Evolutionary conservation across 2,113 vertebrate genomes (phyloP).

Genomic region (Dromaius novaehollandiae): DNA sequence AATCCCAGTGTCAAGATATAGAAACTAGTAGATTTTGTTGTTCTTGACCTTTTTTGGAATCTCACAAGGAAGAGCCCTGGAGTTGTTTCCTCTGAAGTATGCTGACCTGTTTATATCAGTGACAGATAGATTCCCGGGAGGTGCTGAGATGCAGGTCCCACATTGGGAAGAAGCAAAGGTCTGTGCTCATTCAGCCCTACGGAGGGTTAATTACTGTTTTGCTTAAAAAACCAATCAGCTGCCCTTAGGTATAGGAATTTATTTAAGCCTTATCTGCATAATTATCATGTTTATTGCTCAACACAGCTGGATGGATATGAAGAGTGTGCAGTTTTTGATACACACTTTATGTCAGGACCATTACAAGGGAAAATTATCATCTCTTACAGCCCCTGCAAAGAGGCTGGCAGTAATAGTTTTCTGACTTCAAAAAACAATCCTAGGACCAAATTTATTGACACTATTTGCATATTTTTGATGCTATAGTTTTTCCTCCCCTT

Average conservation of each 20-base stretch:
- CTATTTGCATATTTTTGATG: constrained; percentile 15
- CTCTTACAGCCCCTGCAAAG: constrained; percentile 46
- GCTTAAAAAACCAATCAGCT: constrained; percentile 46
- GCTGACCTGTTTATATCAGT: background rate
- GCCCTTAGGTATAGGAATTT: constrained; percentile 64
- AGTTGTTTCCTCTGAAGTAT: constrained; percentile 12
- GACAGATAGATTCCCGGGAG: background rate
- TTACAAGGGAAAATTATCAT: constrained; percentile 54
- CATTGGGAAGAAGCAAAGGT: constrained; percentile 40
- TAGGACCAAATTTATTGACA: background rate
- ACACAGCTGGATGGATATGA: constrained; percentile 64
- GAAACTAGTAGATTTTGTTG: background rate
- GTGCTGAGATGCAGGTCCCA: background rate
- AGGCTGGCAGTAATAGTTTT: constrained; percentile 18
- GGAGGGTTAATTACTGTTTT: constrained; percentile 65
- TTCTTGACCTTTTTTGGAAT: background rate
- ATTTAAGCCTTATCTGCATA: constrained; percentile 68
- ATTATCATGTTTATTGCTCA: constrained; percentile 68
- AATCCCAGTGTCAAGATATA: background rate
- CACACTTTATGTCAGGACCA: constrained; percentile 47
- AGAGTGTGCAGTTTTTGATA: constrained; percentile 67
- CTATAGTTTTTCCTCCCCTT: background rate
- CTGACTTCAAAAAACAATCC: constrained; percentile 45
- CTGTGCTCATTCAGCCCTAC: constrained; percentile 23
- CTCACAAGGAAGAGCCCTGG: background rate